Evolutionary conservation across 2,888 invertebrate genomes (phyloP).

Genomic region (Reticulitermes lucifugus): DNA sequence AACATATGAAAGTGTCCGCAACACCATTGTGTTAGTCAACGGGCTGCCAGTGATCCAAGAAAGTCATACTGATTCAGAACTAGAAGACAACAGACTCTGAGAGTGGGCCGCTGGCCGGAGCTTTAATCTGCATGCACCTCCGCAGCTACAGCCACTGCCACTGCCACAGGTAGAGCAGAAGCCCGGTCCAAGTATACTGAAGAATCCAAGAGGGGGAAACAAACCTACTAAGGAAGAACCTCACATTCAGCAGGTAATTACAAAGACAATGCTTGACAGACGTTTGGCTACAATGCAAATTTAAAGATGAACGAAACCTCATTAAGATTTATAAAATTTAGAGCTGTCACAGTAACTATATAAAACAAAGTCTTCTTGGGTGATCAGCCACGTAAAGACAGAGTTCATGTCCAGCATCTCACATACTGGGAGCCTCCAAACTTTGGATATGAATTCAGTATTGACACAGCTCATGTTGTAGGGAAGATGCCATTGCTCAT

Average conservation of each 20-base stretch:
- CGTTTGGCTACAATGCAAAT: neutral
- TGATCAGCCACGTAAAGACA: no score
- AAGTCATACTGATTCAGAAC: slow-evolving; percentile 47
- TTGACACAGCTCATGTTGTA: no score
- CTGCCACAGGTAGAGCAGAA: slow-evolving; percentile 13
- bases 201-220: slow-evolving; percentile 26
- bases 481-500: no score
- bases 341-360: no score
- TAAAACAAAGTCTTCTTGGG: no score
- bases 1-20: slow-evolving; percentile 65
- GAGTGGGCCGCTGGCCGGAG: slow-evolving; percentile 42
- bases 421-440: no score
- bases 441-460: no score
- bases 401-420: no score
- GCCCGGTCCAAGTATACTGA: slow-evolving; percentile 45
- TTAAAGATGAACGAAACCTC: neutral
- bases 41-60: slow-evolving; percentile 61
- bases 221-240: slow-evolving; percentile 26
- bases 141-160: neutral
- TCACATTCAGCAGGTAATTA: slow-evolving; percentile 12
- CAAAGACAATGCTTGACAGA: neutral
- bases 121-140: neutral
- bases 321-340: no score
- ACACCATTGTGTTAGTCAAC: slow-evolving; percentile 65
- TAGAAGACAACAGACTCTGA: slow-evolving; percentile 52